These are phyloP conservation scores for Petrolisthes manimaculis DNA, from an alignment of 2,888 invertebrate genomes.

Conservation along the genomic window DNA sequence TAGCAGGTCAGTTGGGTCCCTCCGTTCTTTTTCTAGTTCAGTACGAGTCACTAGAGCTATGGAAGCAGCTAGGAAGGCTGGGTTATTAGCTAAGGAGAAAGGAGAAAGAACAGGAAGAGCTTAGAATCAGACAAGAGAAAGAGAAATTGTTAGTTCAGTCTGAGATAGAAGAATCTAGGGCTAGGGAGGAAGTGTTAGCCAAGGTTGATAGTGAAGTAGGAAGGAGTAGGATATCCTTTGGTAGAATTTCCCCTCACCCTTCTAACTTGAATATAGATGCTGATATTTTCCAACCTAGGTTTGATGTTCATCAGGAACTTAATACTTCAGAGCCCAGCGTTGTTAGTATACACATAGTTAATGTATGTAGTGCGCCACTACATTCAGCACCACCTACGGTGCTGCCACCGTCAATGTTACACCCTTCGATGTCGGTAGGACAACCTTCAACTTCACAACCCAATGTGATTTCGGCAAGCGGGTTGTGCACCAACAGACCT, in stretches of 20 bases:
- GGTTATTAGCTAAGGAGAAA: neutral
- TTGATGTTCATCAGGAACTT: neutral
- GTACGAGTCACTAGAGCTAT: neutral
- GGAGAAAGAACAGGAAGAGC: neutral
- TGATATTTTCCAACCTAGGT: neutral
- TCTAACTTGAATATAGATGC: constrained; percentile 6
- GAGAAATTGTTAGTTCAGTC: neutral
- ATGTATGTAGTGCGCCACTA: neutral
- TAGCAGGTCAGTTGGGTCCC: neutral
- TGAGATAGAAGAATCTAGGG: constrained; percentile 1
- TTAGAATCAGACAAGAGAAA: neutral
- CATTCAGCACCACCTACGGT: no score
- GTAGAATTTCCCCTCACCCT: neutral
- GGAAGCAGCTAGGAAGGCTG: neutral
- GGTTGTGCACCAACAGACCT: no score
- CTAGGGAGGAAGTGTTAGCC: neutral
- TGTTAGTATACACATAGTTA: neutral
- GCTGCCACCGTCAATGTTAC: no score
- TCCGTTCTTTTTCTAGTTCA: neutral
- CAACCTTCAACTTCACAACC: no score
- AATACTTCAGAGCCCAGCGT: neutral
- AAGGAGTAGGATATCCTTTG: neutral
- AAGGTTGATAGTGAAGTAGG: neutral
- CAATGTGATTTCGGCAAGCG: no score
- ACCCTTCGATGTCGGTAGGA: no score